Percentiles rank a stretch among this genome's conserved stretches.
phyloP scores from a whole-genome alignment of 2,113 vertebrate genomes.

The Tragulus kanchil region DNA sequence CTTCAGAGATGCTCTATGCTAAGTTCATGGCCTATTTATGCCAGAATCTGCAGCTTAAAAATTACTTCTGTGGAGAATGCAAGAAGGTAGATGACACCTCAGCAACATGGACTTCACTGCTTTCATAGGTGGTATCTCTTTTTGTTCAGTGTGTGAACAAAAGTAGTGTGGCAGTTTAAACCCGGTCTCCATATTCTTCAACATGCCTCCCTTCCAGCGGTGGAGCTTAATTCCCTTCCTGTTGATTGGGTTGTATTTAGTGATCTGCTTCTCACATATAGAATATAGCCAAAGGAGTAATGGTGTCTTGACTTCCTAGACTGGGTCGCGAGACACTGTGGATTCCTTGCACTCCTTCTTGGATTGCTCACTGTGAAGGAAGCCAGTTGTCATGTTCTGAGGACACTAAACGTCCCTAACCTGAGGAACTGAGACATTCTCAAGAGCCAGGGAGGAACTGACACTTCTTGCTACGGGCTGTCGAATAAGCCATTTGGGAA shows the following conservation, averaged over 20 bases:
- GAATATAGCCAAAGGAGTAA: not conserved
- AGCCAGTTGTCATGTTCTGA: not conserved
- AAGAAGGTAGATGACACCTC: not conserved
- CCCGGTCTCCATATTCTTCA: not conserved
- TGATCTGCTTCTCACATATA: not conserved
- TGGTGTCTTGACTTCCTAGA: not conserved
- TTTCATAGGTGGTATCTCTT: not conserved
- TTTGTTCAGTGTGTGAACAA: not conserved
- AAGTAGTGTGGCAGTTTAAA: not conserved
- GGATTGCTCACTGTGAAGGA: not conserved
- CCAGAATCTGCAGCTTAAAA: not conserved
- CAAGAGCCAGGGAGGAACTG: not conserved
- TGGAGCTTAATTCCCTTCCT: not conserved
- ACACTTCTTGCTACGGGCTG: not conserved
- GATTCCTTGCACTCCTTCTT: not conserved
- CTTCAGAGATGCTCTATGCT: not conserved
- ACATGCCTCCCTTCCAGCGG: not conserved
- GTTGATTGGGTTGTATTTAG: not conserved
- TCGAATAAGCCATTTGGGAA: not conserved
- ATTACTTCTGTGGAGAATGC: not conserved
- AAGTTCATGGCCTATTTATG: not conserved
- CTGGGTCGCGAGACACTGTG: not conserved
- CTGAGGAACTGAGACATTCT: conserved; percentile 33
- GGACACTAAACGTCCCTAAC: not conserved
- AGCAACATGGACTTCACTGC: not conserved